Evolutionary conservation across 2,797 vertebrate species (phyloP), one percentile per base, ranked within the genome.

Genomic region (Cossypha heuglini): DNA sequence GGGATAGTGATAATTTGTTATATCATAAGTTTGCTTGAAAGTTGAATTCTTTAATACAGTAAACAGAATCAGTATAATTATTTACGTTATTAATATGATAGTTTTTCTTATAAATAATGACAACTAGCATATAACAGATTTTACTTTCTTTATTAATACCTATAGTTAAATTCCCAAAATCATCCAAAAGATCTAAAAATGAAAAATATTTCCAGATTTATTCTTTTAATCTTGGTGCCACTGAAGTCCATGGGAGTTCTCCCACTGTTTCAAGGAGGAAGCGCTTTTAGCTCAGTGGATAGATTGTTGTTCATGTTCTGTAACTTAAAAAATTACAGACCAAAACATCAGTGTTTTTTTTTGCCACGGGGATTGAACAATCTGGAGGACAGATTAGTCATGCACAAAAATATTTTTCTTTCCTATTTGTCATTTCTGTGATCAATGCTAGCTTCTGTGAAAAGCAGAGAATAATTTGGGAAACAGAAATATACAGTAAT

Each of bases 21-120:
- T 29, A 83, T 81, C 29, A 43, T 28, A 42, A 18, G 24, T 78
- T 93, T 84, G 16, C 35, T 78, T 90, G 35, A 58, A 88, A 81
- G 24, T 29, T 81, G 22, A 63, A 22, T 66, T 90, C n/a, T 63
- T 63, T 49, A 76, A 69, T 62, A 46, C 15, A 43, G 43, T 72
- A 58, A 58, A 64, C 28, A 52, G 35, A 66, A 64, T 42, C 7
- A 33, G 16, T 57, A 12, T 66, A 38, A 62, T 58, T 84, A 54
- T 72, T 68, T 84, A 31, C 49, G 35, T 73, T 28, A 66, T 73
- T 67, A 73, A 62, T 77, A 66, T 2, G 4, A 26, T 61, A 1
- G 0, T 1, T 71, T 59, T 83, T 72, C 25, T 57, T 61, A 22
- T 14, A 74, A 86, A 75, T 77, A 77, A 52, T 46, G 5, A 8